phyloP scores from a whole-genome alignment of 2,113 vertebrate genomes.

The Trogon surrucura region DNA sequence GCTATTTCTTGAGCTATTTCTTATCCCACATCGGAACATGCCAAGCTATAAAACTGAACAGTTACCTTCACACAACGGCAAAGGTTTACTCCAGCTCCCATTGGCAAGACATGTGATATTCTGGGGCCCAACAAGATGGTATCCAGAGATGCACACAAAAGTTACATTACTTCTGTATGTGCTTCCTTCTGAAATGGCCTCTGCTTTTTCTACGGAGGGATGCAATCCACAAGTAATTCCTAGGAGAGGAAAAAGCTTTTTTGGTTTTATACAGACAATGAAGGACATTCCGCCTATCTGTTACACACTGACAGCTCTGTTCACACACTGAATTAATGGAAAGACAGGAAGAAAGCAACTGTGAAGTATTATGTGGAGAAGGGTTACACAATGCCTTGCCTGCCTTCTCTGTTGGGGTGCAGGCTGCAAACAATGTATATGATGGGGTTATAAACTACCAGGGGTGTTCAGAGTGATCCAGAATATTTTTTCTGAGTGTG shows the following conservation, averaged over 20 bases:
- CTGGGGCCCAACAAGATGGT: conserved; percentile 63
- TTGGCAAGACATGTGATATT: conserved; percentile 73
- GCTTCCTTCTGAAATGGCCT: conserved; percentile 48
- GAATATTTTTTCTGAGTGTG: neutral
- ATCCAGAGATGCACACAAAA: conserved; percentile 63
- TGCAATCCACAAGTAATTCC: conserved; percentile 61
- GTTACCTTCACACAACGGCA: conserved; percentile 70
- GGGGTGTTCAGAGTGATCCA: neutral
- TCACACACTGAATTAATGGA: neutral
- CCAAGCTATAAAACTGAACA: neutral
- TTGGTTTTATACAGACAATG: neutral
- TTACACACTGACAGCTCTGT: neutral
- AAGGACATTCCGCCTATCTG: neutral
- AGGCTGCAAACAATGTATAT: neutral
- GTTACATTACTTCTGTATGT: conserved; percentile 62
- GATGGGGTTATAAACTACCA: neutral
- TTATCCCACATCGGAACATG: neutral
- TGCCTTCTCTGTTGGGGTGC: neutral
- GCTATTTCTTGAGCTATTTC: neutral
- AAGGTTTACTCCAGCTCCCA: conserved; percentile 72
- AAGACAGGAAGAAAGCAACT: neutral
- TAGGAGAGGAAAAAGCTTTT: conserved; percentile 14
- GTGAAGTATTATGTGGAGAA: neutral
- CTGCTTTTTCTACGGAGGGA: conserved; percentile 65
- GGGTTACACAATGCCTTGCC: neutral